Evolutionary conservation across 2,797 vertebrate genomes (phyloP), one percentile per base, ranked within the genome.

Genomic region (Dipus sagitta): DNA sequence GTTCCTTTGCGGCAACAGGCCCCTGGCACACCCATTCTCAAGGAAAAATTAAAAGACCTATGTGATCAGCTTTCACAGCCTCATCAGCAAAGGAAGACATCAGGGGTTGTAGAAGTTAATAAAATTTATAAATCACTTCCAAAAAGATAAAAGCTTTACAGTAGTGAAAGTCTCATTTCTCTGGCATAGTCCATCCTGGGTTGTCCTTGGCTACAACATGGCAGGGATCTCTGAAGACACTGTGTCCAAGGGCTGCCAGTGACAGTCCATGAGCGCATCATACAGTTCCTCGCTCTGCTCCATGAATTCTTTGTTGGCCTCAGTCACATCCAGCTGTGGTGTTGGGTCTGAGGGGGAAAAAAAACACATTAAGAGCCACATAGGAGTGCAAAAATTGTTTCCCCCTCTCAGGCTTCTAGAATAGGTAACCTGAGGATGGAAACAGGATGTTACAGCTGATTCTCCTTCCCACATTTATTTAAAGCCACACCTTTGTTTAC

Each of bases 241-340:
- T 0, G 98, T 98, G 93, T 99, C 99, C 83, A 98, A 97, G 18
- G 98, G 98, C 97, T 99, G 99, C 99, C 99, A 99, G 71, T 98
- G 99, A 96, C 98, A 99, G 82, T 99, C 98, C 93, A 99, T 99
- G 79, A 99, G 97, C 8, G 99, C 98, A 0, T 99, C 99, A 0
- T 99, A 99, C 75, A 99, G 98, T 95, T 99, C 99, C 97, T 99
- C 99, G 0, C 99, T 99, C 94, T 98, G 98, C 72, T 99, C 99
- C 98, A 99, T 99, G 97, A 99, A 99, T 95, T 98, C 98, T 85
- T 98, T 98, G 96, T 99, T 99, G 58, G 98, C 98, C 96, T 99
- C 99, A 0, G 97, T 96, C 89, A 99, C 98, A 0, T 99, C 99
- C 92, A 99, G 74, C 95, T 98, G 98, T 9, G 98, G 98, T 0